Conservation (phyloP, 2,797 vertebrate species). For the Peromyscus eremicus region DNA sequence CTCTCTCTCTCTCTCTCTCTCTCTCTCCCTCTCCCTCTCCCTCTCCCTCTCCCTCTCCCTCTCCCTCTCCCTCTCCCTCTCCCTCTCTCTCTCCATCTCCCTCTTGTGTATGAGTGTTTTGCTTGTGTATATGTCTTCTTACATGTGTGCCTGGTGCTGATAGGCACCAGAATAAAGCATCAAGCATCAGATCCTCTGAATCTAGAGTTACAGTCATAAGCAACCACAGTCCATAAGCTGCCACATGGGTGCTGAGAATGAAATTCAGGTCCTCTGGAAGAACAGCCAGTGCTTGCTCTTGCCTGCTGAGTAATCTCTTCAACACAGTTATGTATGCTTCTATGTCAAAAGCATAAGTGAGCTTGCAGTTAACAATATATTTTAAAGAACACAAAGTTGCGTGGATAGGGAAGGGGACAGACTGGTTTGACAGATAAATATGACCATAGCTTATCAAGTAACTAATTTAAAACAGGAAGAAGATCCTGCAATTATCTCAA, state of each 20-base stretch:
- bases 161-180: neutral
- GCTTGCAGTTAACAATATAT: neutral
- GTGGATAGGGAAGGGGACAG: neutral
- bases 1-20: accelerated
- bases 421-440: neutral
- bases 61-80: too few species aligned
- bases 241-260: neutral
- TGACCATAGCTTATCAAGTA: neutral
- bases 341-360: neutral
- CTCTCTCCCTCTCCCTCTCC: too few species aligned
- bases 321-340: neutral
- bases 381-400: neutral
- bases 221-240: too few species aligned
- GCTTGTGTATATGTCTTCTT: too few species aligned
- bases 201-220: neutral
- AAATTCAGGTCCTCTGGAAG: neutral
- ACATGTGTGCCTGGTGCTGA: too few species aligned
- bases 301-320: neutral
- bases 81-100: neutral
- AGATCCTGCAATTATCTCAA: neutral
- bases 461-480: neutral
- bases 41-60: neutral
- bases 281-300: neutral
- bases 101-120: neutral
- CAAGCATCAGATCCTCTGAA: neutral